Evolutionary conservation across 2,888 invertebrate species (phyloP), one percentile per base, ranked within the genome.

Genomic region (Cryptops parisi): DNA sequence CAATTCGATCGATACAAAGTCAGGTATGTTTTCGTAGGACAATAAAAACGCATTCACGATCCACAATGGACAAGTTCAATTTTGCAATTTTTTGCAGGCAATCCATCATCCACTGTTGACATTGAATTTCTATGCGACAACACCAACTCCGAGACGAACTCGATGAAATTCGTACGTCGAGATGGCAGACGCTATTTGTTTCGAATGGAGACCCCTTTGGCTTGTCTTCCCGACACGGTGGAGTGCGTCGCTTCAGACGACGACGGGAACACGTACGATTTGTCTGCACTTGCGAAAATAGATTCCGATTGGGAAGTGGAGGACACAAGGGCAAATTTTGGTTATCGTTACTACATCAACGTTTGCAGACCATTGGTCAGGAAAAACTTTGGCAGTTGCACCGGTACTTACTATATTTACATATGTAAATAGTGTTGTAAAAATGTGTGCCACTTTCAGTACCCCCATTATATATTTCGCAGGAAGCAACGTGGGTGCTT

Each of bases 201-300:
- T 27, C 27, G 33, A 47, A 47, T 47, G 23, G 55, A 55, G 19
- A 52, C 55, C 1, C 22, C 22, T 40, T 26, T 55, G 3, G 41
- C 41, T 15, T 55, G 55, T 47, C 38, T 39, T n/a, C 52, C 55
- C n/a, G 9, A 46, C 19, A 22, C 27, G 33, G 46, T 55, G n/a
- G 45, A 52, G 17, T 55, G 55, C 46, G 21, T 33, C 19, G 26
- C 44, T 24, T 44, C 26, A n/a, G 47, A 55, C 47, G 21, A 17
- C 9, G 12, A 26, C 12, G 52, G 55, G 3, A 53, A 47, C 26
- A 25, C 22, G 9, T 55, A 52, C 33, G 55, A 55, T 43, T 44
- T 55, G 41, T 47, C 47, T 4, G 24, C 52, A 15, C 41, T 55
- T 3, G 44, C 22, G 4, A 23, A 22, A 15, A 19, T n/a, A 21